phyloP scores from a whole-genome alignment of 2,888 invertebrate genomes.

The Hypolimnas misippus region DNA sequence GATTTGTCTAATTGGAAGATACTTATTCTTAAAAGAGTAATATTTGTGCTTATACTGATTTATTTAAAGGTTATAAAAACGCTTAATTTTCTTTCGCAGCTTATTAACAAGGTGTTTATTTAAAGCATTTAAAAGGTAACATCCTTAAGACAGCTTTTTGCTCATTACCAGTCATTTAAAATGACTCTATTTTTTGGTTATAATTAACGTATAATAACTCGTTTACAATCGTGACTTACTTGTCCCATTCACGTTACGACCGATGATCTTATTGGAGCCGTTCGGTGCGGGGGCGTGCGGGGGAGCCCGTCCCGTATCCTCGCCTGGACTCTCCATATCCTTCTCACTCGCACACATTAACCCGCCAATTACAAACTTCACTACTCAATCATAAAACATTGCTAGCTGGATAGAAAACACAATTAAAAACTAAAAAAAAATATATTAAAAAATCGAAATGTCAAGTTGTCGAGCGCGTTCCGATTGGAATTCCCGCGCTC shows the following conservation, averaged over 20 bases:
- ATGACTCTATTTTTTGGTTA: constrained; percentile 10
- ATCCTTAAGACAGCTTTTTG: constrained; percentile 8
- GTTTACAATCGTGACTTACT: constrained; percentile 77
- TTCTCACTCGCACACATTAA: constrained; percentile 80
- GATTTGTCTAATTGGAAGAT: too few species aligned
- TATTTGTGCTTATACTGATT: too few species aligned
- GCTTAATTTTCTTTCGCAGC: background rate
- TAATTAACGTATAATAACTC: constrained; percentile 29
- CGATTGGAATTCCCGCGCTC: constrained; percentile 48
- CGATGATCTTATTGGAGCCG: constrained; percentile 85
- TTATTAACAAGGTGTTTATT: background rate
- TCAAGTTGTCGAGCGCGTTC: constrained; percentile 17
- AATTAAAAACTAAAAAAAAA: constrained; percentile 30
- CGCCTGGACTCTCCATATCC: constrained; percentile 79
- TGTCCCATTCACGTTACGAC: constrained; percentile 86
- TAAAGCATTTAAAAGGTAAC: constrained; percentile 14
- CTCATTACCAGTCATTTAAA: constrained; percentile 18
- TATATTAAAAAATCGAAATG: constrained; percentile 33
- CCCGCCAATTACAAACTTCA: constrained; percentile 75
- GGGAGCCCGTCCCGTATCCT: constrained; percentile 78
- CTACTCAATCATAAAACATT: constrained; percentile 40
- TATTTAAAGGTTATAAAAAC: too few species aligned
- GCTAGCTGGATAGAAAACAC: constrained; percentile 22
- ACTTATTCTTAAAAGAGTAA: too few species aligned
- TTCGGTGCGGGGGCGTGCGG: constrained; percentile 69